Evolutionary conservation across 1,140 invertebrate genomes (phyloP), one percentile per base, ranked within the genome.

Genomic region (Heliconius nattereri): DNA sequence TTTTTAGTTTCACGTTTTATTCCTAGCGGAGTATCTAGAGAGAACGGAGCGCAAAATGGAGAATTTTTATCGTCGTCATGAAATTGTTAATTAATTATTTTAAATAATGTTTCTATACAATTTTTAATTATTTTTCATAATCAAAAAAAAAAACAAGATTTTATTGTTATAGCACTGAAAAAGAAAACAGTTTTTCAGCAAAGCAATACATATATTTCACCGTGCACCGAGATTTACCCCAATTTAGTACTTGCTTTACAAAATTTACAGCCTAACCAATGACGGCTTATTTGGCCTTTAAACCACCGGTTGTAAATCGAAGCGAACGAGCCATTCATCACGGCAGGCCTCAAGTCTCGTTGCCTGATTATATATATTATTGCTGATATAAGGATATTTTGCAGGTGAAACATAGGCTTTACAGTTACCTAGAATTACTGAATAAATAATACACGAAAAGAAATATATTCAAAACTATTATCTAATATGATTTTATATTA

Each of bases 261-360:
- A 80, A 85, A 84, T 85, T 84, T 84, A 85, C 84, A n/a, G 60
- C 74, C 71, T 79, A 76, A 57, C 71, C 80, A 84, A 80, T 78
- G 83, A 78, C 72, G 78, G 82, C 80, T 85, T 83, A 85, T 85
- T 84, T 85, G 80, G 84, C 80, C 78, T 82, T 74, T 78, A 81
- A 84, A 78, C 78, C 76, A n/a, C 73, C 73, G 71, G 78, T 76
- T 80, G 78, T 84, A 84, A 84, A 84, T 82, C 73, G 80, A 84
- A 78, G 57, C 80, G 80, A 54, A 54, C 80, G 73, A 78, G 75
- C 45, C 80, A 84, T 84, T 81, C 57, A 84, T 83, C 81, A 84
- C 81, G 71, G 19, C 75, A 70, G 37, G 40, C 40, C 75, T 75
- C 57, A 71, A 52, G 70, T 35, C 54, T 76, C 54, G 66, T 60